A percentile compares a stretch with the other conserved stretches of the same genome.
phyloP scores from a whole-genome alignment of 2,888 invertebrate genomes.

The Synergus japonicus region DNA sequence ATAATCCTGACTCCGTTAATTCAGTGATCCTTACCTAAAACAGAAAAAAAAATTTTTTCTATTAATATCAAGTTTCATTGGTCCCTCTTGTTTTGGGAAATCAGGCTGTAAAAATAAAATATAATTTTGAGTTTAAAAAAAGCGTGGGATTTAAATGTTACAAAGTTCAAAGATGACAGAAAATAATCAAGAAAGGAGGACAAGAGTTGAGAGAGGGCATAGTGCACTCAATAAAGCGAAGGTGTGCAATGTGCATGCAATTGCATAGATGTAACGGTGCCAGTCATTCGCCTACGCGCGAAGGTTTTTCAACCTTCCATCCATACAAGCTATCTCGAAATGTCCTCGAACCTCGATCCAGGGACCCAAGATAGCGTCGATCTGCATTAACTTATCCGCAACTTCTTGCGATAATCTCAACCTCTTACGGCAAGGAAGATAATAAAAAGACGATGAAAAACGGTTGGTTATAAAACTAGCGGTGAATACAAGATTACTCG shows the following conservation, averaged over 20 bases:
- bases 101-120: background rate
- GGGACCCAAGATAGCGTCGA: conserved; percentile 9
- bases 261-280: conserved; percentile 37
- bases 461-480: background rate
- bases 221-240: conserved; percentile 13
- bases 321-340: conserved; percentile 26
- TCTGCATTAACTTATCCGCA: background rate
- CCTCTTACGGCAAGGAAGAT: background rate
- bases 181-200: background rate
- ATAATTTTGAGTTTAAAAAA: background rate
- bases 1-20: background rate
- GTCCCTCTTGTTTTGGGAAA: background rate
- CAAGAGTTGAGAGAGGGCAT: background rate
- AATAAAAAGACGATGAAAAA: conserved; percentile 3
- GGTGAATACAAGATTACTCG: background rate
- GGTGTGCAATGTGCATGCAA: conserved; percentile 34
- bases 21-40: conserved; percentile 2
- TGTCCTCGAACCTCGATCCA: conserved; percentile 39
- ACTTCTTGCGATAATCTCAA: conserved; percentile 14
- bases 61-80: background rate
- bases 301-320: conserved; percentile 31
- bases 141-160: background rate
- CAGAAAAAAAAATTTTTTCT: background rate
- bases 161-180: background rate
- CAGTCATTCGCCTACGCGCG: conserved; percentile 34